Evolutionary conservation across 1,140 invertebrate species (phyloP).

Genomic region (Potamilus streckersoni): DNA sequence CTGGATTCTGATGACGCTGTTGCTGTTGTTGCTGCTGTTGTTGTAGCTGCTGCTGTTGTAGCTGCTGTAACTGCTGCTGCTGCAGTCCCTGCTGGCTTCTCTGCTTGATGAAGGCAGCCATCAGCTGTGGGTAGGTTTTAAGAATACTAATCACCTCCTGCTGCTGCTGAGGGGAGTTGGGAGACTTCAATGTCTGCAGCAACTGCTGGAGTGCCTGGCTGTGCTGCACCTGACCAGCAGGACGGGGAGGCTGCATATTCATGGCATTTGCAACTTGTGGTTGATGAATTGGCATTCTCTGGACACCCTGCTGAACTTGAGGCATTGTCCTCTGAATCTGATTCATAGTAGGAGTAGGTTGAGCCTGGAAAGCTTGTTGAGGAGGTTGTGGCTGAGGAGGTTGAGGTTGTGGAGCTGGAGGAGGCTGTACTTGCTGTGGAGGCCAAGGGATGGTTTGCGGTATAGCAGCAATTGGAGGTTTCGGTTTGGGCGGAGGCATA

Average conservation of each 20-base stretch:
- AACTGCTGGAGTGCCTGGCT: slow-evolving; percentile 85
- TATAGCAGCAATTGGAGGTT: slow-evolving; percentile 19
- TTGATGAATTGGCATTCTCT: slow-evolving; percentile 33
- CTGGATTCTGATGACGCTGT: slow-evolving; percentile 58
- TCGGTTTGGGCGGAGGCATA: slow-evolving; percentile 37
- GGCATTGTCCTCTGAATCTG: slow-evolving; percentile 27
- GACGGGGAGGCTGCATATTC: slow-evolving; percentile 37
- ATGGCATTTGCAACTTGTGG: slow-evolving; percentile 9
- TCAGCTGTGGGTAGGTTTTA: slow-evolving; percentile 93
- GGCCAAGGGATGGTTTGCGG: slow-evolving; percentile 29
- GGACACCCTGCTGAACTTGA: slow-evolving; percentile 27
- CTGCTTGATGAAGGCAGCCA: slow-evolving; percentile 97
- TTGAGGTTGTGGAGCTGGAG: slow-evolving; percentile 11
- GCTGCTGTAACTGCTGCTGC: slow-evolving; percentile 47
- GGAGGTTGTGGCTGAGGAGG: slow-evolving; percentile 34
- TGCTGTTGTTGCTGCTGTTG: slow-evolving; percentile 59
- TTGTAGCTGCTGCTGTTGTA: slow-evolving; percentile 20
- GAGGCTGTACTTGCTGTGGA: slow-evolving; percentile 30
- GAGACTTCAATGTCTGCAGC: slow-evolving; percentile 88
- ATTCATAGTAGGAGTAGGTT: slow-evolving; percentile 27
- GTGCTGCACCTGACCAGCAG: slow-evolving; percentile 35
- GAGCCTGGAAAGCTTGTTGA: slow-evolving; percentile 25
- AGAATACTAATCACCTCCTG: slow-evolving; percentile 92
- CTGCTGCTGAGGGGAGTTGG: slow-evolving; percentile 91
- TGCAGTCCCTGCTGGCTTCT: slow-evolving; percentile 68